Evolutionary conservation across 92 coral and sea anemone genomes (phyloP), one percentile per base, ranked within the genome.

Genomic region (Palythoa heliodiscus): DNA sequence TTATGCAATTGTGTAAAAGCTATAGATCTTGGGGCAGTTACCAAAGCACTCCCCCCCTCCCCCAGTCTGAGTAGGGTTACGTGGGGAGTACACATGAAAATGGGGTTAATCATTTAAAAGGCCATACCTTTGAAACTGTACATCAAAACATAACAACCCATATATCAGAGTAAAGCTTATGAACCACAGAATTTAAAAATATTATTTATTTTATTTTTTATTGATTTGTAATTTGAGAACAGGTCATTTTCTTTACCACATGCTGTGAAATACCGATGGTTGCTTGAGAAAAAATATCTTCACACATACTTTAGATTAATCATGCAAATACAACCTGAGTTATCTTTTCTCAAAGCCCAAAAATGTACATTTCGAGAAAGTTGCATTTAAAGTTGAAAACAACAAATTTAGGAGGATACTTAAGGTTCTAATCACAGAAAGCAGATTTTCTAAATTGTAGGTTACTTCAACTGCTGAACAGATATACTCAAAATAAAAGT

Each of bases 211-310:
- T 88, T 48, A 9, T 50, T 25, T 69, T 48, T 54, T 66, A 23
- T 53, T 6, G 20, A 87, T 13, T 37, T 76, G 91, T 76, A 60
- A 67, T 57, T 52, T 74, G 88, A 76, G 70, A 88, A 87, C 68
- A 24, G 77, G 19, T 22, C 19, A 69, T 48, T 17, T 72, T 78
- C 15, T 16, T 47, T 19, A 74, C 83, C 90, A 72, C 90, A 88
- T 73, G 87, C 90, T 86, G 87, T 13, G 87, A 60, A 39, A 57
- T 16, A 88, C 74, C 82, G 68, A 74, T 71, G 52, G 64, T 38
- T 83, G 86, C 66, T 82, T 88, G 91, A 83, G 88, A 83, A 82
- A 88, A 83, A 82, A 82, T 83, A 88, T 73, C 76, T 60, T 68
- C 75, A 57, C 76, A 57, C 22, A 61, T 60, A 83, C 83, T 87